A percentile compares a stretch with the other conserved stretches of the same genome.
These are phyloP conservation scores for Nasonia vitripennis DNA, from an alignment of 1,140 invertebrate species.

Conservation along the genomic window DNA sequence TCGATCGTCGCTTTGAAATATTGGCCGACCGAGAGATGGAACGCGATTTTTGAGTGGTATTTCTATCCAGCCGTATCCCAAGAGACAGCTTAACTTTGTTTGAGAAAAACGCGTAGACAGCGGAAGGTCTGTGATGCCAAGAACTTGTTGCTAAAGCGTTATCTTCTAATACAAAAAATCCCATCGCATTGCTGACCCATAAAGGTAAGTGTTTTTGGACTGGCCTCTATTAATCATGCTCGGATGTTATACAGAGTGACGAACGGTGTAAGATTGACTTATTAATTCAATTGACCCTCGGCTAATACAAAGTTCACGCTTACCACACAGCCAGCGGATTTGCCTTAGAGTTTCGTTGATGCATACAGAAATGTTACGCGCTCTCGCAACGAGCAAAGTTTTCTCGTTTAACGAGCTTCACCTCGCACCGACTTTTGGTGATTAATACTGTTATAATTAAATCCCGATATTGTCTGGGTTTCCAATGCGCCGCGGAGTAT, in stretches of 20 bases:
- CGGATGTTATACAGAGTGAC: neutral
- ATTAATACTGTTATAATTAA: conserved; percentile 28
- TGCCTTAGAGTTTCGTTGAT: conserved; percentile 19
- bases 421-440: neutral
- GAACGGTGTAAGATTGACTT: conserved; percentile 7
- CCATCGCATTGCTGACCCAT: too few relatives aligned
- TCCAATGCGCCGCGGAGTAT: too few relatives aligned
- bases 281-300: conserved; percentile 24
- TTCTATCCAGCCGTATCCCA: too few relatives aligned
- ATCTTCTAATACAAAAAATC: too few relatives aligned
- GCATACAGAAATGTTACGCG: conserved; percentile 4
- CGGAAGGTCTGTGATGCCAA: too few relatives aligned
- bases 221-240: neutral
- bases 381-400: conserved; percentile 10
- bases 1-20: too few relatives aligned
- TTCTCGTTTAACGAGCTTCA: conserved; percentile 2
- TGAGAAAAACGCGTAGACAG: too few relatives aligned
- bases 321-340: neutral
- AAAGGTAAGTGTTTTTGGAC: too few relatives aligned
- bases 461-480: neutral
- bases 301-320: conserved; percentile 3
- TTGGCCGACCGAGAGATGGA: too few relatives aligned
- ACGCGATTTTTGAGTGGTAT: too few relatives aligned
- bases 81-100: too few relatives aligned
- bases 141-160: neutral